A percentile compares a stretch with the other conserved stretches of the same genome.
Conservation (phyloP, 2,113 vertebrate species). For the Xenus cinereus region DNA sequence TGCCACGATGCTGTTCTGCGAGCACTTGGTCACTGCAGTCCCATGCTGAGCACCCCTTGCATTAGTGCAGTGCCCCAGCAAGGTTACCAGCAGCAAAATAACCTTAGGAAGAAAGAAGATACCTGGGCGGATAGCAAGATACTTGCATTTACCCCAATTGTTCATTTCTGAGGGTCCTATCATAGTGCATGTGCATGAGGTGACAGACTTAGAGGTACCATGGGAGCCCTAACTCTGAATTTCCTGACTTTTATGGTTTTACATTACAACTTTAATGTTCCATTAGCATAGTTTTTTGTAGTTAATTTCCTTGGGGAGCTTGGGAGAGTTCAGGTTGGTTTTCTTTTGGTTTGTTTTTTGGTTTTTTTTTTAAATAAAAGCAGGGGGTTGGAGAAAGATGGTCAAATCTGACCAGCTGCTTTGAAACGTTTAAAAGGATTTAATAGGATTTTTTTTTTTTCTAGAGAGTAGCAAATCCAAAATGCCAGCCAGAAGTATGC, state of each 20-base stretch:
- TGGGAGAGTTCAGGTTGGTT: neutral
- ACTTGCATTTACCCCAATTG: neutral
- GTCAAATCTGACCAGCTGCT: neutral
- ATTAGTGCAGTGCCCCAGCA: rapidly evolving
- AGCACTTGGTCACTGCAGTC: rapidly evolving
- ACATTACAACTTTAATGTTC: constrained; percentile 58
- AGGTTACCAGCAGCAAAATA: neutral
- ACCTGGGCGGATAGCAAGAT: neutral
- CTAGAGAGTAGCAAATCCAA: neutral
- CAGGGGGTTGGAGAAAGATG: neutral
- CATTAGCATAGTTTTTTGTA: constrained; percentile 52
- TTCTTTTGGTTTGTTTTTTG: neutral
- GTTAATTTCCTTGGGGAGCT: constrained; percentile 60
- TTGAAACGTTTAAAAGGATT: neutral
- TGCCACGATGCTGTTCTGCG: rapidly evolving
- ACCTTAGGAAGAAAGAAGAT: neutral
- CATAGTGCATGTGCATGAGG: neutral
- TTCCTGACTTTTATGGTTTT: constrained; percentile 65
- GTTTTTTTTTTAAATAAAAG: neutral
- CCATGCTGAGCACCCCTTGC: rapidly evolving
- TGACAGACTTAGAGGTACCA: constrained; percentile 46
- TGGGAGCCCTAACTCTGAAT: constrained; percentile 56
- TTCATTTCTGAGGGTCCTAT: neutral
- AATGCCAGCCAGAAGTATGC: neutral
- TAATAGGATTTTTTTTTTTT: neutral